Base-by-base conservation (phyloP, 2,888 invertebrate genomes). In the Microplitis manilae region DNA sequence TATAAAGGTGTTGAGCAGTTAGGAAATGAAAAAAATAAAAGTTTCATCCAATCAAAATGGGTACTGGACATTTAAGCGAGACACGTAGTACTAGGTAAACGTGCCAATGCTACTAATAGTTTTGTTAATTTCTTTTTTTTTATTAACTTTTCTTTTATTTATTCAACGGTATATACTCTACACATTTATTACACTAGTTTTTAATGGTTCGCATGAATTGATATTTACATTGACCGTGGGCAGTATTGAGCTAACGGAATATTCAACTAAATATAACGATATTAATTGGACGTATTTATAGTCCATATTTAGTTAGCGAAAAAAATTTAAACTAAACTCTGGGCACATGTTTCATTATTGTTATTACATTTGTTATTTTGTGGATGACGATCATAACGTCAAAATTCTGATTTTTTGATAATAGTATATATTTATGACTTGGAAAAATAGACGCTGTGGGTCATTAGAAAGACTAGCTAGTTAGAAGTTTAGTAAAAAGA, bases 81-180 rank as follows among this genome's bases (percentile, higher is more conserved):
- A 75, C 77, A 77, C 77, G 77, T 79, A 79, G 50, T 50, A 50
- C 50, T 13, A 13, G 81, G 78, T 72, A 82, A 83, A 84, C 85
- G 84, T 85, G 84, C 83, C 83, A 83, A 80, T 83, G 81, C 80
- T 85, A 84, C 83, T 81, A 84, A 84, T 84, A 80, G 81, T 79
- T 82, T 82, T 79, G 82, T 84, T 83, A 82, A 30, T 30, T 20
- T 77, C 76, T 38, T 73, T 50, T 62, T 65, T 75, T 39, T 68
- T 65, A 65, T 73, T 40, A 68, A n/a, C 50, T 75, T 38, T 41
- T 30, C 38, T 38, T 38, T 13, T 65, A 65, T 65, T 65, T 38
- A 4, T 30, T 65, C 38, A 13, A 13, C 8, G 65, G 13, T 50
- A 4, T 50, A 50, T 50, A 50, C 9, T 50, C 8, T 50, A 50